Conservation (phyloP, 2,797 vertebrate species). For the Ispidina lecontei region DNA sequence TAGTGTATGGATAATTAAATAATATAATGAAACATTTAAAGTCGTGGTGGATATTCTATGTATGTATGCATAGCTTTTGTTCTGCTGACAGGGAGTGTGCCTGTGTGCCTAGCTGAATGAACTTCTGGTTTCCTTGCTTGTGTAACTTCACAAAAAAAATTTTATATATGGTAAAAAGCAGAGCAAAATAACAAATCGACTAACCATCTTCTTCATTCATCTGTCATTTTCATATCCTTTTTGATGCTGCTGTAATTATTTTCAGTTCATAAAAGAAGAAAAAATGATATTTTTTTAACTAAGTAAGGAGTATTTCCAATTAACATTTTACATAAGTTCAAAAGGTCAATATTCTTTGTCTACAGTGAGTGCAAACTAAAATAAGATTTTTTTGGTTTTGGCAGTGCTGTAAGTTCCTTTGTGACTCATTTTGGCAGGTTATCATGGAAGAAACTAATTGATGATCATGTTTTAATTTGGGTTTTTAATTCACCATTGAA, state of each 20-base stretch:
- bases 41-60: background rate
- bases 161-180: background rate
- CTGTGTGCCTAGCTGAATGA: background rate
- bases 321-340: background rate
- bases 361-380: background rate
- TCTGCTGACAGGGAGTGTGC: background rate
- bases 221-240: background rate
- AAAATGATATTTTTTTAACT: background rate
- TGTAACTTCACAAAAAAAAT: background rate
- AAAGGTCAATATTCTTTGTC: background rate
- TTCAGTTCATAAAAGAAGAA: background rate
- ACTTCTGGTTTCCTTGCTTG: background rate
- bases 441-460: background rate
- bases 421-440: background rate
- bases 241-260: background rate
- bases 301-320: background rate
- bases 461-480: background rate
- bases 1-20: background rate
- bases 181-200: background rate
- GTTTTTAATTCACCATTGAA: background rate
- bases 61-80: background rate
- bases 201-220: background rate
- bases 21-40: background rate
- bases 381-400: background rate
- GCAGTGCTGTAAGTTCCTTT: background rate